Conservation (phyloP, 2,113 vertebrate genomes). For the Trematocara nigrifrons region DNA sequence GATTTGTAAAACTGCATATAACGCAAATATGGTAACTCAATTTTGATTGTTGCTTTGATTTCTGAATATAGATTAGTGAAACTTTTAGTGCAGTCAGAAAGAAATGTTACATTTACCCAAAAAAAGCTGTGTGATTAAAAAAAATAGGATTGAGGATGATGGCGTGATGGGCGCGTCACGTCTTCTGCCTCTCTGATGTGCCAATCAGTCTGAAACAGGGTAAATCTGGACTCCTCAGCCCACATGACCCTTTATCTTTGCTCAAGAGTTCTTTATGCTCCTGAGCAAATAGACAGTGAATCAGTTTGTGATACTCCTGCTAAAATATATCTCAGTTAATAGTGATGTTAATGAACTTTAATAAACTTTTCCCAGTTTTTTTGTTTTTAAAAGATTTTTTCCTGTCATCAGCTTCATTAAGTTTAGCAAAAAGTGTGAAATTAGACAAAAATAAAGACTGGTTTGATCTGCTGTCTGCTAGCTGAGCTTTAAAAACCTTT, state of each 20-base stretch:
- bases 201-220: background rate
- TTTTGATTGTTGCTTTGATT: background rate
- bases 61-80: background rate
- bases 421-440: background rate
- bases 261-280: background rate
- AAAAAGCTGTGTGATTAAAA: background rate
- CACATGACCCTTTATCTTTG: background rate
- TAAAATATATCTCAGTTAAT: background rate
- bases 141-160: background rate
- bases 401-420: background rate
- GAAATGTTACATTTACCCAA: background rate
- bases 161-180: background rate
- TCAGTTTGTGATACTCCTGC: background rate
- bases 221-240: background rate
- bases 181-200: background rate
- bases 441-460: background rate
- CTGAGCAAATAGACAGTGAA: background rate
- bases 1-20: background rate
- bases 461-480: background rate
- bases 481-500: constrained; percentile 12
- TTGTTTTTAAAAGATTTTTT: background rate
- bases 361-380: background rate
- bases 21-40: background rate
- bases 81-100: background rate
- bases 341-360: background rate